Evolutionary conservation across 2,113 vertebrate species (phyloP).

Genomic region (Prochilodus magdalenae): DNA sequence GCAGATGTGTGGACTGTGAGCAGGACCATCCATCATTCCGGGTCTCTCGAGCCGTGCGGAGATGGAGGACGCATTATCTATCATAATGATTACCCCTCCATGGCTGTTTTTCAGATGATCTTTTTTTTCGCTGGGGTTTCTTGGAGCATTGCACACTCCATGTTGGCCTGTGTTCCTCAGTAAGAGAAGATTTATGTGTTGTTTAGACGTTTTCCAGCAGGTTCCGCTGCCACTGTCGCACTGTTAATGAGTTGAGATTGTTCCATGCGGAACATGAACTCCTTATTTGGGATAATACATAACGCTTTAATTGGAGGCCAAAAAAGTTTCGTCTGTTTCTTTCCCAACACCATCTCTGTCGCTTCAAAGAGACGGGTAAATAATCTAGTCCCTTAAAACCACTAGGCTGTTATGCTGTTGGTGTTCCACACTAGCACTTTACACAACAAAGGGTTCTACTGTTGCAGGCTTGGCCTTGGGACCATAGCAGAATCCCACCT

Average conservation of each 20-base stretch:
- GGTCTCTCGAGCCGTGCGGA: not conserved
- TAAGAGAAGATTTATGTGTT: not conserved
- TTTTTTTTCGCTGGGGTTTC: not conserved
- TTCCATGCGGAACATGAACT: not conserved
- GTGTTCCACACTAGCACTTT: too few species aligned
- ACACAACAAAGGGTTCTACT: too few species aligned
- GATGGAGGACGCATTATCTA: not conserved
- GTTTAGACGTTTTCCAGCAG: not conserved
- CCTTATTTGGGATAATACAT: not conserved
- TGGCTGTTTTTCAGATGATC: not conserved
- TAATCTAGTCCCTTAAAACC: too few species aligned
- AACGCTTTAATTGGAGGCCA: too few species aligned
- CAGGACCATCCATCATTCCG: not conserved
- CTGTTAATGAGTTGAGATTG: not conserved
- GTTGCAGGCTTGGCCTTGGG: too few species aligned
- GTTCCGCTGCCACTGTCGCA: not conserved
- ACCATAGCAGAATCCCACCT: too few species aligned
- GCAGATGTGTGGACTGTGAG: not conserved
- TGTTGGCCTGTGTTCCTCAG: not conserved
- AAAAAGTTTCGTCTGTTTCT: too few species aligned
- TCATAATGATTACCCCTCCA: constrained; percentile 15
- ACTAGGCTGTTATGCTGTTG: too few species aligned
- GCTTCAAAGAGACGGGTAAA: too few species aligned
- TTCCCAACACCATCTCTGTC: too few species aligned
- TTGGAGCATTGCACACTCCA: not conserved